These are phyloP conservation scores for Himalopsyche tibetana DNA, from an alignment of 2,888 invertebrate genomes.

Conservation along the genomic window DNA sequence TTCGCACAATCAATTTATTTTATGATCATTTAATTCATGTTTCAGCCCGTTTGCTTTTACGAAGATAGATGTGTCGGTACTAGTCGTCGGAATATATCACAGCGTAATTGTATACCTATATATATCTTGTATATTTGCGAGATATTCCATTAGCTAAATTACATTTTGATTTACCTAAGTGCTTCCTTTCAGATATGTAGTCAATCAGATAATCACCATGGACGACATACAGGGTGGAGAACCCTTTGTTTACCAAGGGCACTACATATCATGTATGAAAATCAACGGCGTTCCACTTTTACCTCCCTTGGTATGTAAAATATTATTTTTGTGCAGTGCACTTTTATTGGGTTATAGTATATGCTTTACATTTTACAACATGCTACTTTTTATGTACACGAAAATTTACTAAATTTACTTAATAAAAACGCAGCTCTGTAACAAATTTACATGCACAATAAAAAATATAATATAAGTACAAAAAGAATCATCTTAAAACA, in stretches of 20 bases:
- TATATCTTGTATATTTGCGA: neutral
- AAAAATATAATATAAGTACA: no score
- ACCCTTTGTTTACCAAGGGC: constrained; percentile 71
- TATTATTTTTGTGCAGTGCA: constrained; percentile 51
- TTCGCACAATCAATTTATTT: constrained; percentile 51
- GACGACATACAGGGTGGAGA: constrained; percentile 76
- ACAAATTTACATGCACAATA: no score
- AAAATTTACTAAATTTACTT: no score
- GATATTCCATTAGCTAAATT: constrained; percentile 56
- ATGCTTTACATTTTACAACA: neutral
- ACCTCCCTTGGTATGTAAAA: constrained; percentile 82
- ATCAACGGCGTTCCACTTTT: constrained; percentile 85
- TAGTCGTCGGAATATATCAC: neutral
- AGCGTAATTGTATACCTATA: neutral
- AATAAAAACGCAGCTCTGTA: no score
- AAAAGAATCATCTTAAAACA: no score
- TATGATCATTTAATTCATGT: constrained; percentile 40
- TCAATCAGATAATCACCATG: constrained; percentile 68
- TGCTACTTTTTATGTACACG: neutral
- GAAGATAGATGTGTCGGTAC: neutral
- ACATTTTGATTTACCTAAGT: constrained; percentile 40
- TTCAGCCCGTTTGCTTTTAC: constrained; percentile 23
- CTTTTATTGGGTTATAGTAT: neutral
- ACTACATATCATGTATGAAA: constrained; percentile 83
- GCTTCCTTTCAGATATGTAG: constrained; percentile 58